These are phyloP conservation scores for Bathynomus jamesi DNA, from an alignment of 1,140 invertebrate genomes.

Conservation along the genomic window DNA sequence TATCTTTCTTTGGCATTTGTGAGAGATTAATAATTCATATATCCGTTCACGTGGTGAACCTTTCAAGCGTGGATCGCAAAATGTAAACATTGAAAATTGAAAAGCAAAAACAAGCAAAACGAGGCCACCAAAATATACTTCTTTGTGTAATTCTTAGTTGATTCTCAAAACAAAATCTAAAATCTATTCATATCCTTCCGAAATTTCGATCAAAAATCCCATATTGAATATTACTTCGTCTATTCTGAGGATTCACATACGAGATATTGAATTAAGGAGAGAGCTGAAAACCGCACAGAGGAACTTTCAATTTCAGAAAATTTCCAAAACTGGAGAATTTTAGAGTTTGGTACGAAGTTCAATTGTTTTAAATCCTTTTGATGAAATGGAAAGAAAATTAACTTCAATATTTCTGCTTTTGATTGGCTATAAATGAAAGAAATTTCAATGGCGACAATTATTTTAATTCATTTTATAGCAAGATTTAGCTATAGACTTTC, in stretches of 20 bases:
- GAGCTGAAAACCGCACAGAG: neutral
- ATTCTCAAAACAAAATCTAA: neutral
- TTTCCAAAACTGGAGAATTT: too few relatives aligned
- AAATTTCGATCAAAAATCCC: neutral
- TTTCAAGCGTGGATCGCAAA: neutral
- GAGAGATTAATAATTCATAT: constrained; percentile 4
- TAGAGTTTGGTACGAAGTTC: too few relatives aligned
- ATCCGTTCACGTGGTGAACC: neutral
- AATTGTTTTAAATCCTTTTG: too few relatives aligned
- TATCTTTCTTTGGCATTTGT: too few relatives aligned
- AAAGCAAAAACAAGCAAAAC: neutral
- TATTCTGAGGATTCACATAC: neutral
- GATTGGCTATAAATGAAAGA: too few relatives aligned
- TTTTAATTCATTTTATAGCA: too few relatives aligned
- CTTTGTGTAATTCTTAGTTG: neutral
- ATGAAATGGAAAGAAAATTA: too few relatives aligned
- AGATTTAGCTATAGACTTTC: too few relatives aligned
- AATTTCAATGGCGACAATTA: too few relatives aligned
- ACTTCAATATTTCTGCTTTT: too few relatives aligned
- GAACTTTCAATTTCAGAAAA: too few relatives aligned
- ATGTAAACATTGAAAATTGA: neutral
- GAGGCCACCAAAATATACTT: neutral
- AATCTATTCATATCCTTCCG: neutral
- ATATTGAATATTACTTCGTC: neutral
- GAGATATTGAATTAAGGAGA: neutral